These are phyloP conservation scores for Drosophila fungiperda DNA, from an alignment of 2,888 invertebrate genomes.

Conservation along the genomic window DNA sequence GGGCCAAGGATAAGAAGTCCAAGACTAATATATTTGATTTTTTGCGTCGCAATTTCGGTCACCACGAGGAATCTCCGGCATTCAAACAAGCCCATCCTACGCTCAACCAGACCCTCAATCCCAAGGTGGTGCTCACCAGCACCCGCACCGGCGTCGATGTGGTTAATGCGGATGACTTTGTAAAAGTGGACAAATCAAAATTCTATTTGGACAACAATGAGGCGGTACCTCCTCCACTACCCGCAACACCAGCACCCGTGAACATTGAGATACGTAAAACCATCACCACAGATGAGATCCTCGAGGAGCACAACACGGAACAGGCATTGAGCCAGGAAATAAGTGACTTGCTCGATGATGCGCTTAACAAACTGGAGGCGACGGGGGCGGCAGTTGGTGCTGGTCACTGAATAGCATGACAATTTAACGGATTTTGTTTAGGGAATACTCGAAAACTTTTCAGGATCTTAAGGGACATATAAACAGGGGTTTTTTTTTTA, in stretches of 20 bases:
- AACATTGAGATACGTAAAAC: conserved; percentile 83
- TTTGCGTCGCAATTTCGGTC: conserved; percentile 84
- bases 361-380: conserved; percentile 78
- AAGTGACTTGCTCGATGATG: conserved; percentile 83
- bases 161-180: conserved; percentile 72
- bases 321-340: conserved; percentile 82
- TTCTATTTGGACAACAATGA: conserved; percentile 81
- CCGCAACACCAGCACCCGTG: conserved; percentile 80
- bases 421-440: conserved; percentile 8
- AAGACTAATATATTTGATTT: conserved; percentile 85
- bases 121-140: conserved; percentile 59
- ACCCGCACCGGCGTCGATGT: conserved; percentile 71
- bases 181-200: conserved; percentile 82
- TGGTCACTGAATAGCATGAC: conserved; percentile 28
- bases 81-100: conserved; percentile 50
- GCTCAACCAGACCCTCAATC: conserved; percentile 52
- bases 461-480: neutral
- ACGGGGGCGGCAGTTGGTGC: conserved; percentile 25
- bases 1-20: conserved; percentile 75
- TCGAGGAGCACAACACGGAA: conserved; percentile 80
- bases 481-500: neutral
- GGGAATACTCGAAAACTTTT: neutral
- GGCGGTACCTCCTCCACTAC: conserved; percentile 62
- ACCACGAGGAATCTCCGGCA: conserved; percentile 69
- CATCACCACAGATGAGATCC: conserved; percentile 82